Conservation (phyloP, 2,797 vertebrate genomes). For the Aulostomus chinensis region DNA sequence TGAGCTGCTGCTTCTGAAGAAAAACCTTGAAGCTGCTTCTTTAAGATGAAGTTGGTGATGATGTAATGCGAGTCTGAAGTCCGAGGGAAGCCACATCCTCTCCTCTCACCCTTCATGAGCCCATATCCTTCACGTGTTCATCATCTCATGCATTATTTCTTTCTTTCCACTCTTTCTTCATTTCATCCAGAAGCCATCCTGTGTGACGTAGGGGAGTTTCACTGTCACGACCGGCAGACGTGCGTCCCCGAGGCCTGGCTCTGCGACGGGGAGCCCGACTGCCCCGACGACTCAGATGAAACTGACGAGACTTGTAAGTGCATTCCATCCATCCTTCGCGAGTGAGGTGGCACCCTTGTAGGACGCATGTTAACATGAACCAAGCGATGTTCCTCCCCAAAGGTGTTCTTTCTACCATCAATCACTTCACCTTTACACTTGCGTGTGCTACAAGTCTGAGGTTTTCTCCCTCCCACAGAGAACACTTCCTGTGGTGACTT, state of each 20-base stretch:
- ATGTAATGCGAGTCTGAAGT: too few relatives aligned
- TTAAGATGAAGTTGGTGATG: too few relatives aligned
- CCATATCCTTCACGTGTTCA: conserved; percentile 31
- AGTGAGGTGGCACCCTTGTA: conserved; percentile 1
- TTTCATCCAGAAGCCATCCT: conserved; percentile 81
- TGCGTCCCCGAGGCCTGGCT: conserved; percentile 92
- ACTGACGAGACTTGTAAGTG: conserved; percentile 87
- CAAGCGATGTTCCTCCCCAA: conserved; percentile 12
- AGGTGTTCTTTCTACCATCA: too few relatives aligned
- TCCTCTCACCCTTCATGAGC: conserved; percentile 12
- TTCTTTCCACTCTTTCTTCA: conserved; percentile 41
- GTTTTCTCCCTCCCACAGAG: too few relatives aligned
- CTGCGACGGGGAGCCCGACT: conserved; percentile 92
- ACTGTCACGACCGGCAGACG: conserved; percentile 84
- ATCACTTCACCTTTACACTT: too few relatives aligned
- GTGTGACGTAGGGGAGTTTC: conserved; percentile 92
- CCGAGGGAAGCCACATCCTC: background rate
- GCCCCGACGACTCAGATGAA: conserved; percentile 91
- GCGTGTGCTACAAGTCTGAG: too few relatives aligned
- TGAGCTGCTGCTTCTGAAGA: too few relatives aligned
- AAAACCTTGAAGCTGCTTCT: too few relatives aligned
- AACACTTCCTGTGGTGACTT: too few relatives aligned
- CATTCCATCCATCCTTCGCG: conserved; percentile 60
- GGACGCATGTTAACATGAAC: conserved; percentile 10
- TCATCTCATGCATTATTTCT: conserved; percentile 65